Percentiles rank a stretch among this genome's conserved stretches.
Evolutionary conservation across 2,113 vertebrate genomes (phyloP).

Genomic region (Sebastes fasciatus): DNA sequence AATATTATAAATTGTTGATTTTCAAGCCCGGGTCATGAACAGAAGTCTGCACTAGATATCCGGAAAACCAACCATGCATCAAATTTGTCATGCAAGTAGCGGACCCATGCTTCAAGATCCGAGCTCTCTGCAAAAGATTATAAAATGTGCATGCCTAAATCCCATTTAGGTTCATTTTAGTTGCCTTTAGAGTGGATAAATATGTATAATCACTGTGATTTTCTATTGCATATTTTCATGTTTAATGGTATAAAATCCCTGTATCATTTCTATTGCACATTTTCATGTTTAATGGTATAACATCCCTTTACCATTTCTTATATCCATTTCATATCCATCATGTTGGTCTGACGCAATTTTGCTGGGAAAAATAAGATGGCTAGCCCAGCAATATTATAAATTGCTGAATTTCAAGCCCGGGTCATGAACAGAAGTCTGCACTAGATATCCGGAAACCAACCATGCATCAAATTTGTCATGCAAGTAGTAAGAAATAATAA

Average conservation of each 20-base stretch:
- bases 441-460: neutral
- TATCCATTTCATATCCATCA: no score
- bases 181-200: no score
- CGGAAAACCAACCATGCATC: slow-evolving; percentile 12
- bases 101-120: neutral
- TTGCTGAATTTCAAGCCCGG: neutral
- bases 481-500: neutral
- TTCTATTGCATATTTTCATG: no score
- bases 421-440: slow-evolving; percentile 6
- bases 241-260: no score
- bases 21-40: neutral
- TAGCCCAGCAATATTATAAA: neutral
- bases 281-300: no score
- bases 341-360: neutral
- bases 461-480: slow-evolving; percentile 6
- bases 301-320: no score
- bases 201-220: no score
- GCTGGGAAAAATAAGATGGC: neutral
- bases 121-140: neutral
- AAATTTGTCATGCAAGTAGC: neutral
- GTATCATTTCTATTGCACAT: no score
- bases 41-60: neutral
- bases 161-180: no score
- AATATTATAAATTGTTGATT: neutral
- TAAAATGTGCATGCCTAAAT: neutral